Base-by-base conservation (phyloP, 2,888 invertebrate species). In the Hedychridium roseum region DNA sequence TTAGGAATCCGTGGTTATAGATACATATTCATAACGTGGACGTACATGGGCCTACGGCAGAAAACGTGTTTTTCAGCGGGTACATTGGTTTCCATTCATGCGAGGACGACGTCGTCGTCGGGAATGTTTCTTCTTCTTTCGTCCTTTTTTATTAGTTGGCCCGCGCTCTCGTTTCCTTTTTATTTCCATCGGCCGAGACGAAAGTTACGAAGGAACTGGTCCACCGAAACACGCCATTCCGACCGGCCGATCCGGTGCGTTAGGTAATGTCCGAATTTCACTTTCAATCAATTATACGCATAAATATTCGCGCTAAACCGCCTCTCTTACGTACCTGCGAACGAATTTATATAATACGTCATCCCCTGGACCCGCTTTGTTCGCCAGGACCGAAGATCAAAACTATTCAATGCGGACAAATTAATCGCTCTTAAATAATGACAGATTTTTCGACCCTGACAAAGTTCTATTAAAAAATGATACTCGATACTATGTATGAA, bases 221-320 rank as follows among this genome's bases (percentile, higher is more conserved):
- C 48, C 42, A 46, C 32, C 28, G 45, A 23, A 40, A 36, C 12
- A 20, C 34, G 34, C 21, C 45, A 27, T 37, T 37, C 16, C 39
- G 43, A 50, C 20, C 44, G 43, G 44, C 26, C 34, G 28, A 14
- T 30, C 32, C 40, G 17, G 17, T 11, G 31, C 15, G 48, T 65
- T 61, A 47, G 57, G 59, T 64, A 61, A 65, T 60, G 43, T 34
- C 53, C 50, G 56, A 65, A 62, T 65, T 65, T 65, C 58, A 64
- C 65, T 65, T 64, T 64, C 61, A 54, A 57, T 61, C 54, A 47
- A 47, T 59, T 47, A 45, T 43, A 50, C n/a, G 23, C 17, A 35
- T 23, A 23, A n/a, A n/a, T 39, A 39, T 21, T 11, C 12, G 23
- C n/a, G 2, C 11, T 20, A 38, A 20, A 23, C 5, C 9, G 23